phyloP scores from a whole-genome alignment of 2,888 invertebrate species.

The Hemaris fuciformis region DNA sequence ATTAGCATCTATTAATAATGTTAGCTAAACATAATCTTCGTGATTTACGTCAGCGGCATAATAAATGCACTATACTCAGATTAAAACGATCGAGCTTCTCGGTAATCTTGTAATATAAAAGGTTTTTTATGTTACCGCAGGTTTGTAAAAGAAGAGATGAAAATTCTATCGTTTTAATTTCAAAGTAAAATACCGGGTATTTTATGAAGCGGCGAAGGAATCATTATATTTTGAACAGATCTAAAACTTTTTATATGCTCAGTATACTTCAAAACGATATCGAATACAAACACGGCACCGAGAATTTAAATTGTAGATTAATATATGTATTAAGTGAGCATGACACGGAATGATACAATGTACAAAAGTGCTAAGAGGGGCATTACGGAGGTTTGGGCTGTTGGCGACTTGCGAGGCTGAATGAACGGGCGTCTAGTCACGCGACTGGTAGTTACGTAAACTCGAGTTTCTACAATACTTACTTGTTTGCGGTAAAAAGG shows the following conservation, averaged over 20 bases:
- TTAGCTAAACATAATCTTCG: conserved; percentile 18
- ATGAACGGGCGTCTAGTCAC: conserved; percentile 66
- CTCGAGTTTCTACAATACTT: conserved; percentile 59
- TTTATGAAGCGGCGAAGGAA: background rate
- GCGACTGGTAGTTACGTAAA: conserved; percentile 70
- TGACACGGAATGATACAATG: background rate
- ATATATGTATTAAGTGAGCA: background rate
- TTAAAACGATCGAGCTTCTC: conserved; percentile 24
- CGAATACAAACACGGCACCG: background rate
- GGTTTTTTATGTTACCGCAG: background rate
- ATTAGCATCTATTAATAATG: background rate
- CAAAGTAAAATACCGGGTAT: background rate
- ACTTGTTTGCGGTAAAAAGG: conserved; percentile 69
- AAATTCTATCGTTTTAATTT: background rate
- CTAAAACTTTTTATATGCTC: background rate
- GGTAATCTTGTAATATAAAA: conserved; percentile 13
- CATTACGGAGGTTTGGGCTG: background rate
- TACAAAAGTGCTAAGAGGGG: background rate
- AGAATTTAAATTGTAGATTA: background rate
- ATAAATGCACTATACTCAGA: conserved; percentile 22
- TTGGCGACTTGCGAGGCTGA: conserved; percentile 46
- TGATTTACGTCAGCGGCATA: conserved; percentile 33
- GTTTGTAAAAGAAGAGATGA: background rate
- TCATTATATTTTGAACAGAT: background rate
- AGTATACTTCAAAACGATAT: background rate